These are phyloP conservation scores for Metalampra italica DNA, from an alignment of 2,888 invertebrate species.

Conservation along the genomic window DNA sequence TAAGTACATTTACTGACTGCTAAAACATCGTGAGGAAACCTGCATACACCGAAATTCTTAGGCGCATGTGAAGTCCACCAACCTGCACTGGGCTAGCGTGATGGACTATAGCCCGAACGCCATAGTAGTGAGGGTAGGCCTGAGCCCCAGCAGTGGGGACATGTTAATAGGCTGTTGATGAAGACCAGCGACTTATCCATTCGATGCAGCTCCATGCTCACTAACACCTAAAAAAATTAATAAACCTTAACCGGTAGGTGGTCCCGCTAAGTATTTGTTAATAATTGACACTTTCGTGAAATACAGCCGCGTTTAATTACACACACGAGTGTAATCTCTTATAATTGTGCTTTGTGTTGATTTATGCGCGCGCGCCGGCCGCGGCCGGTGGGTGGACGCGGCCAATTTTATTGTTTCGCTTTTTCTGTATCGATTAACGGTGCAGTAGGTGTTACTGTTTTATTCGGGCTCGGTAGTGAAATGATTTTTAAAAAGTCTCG, in stretches of 20 bases:
- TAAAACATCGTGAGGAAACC: no score
- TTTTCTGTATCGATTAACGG: conserved; percentile 41
- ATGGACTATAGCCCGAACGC: no score
- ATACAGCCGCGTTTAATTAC: conserved; percentile 63
- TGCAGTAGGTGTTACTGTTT: conserved; percentile 13
- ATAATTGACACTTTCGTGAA: conserved; percentile 58
- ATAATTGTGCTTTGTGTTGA: conserved; percentile 67
- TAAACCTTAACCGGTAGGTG: conserved; percentile 41
- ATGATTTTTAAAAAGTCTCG: no score
- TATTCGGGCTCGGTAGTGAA: neutral
- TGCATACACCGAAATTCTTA: no score
- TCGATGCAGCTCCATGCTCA: no score
- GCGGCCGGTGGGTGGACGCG: conserved; percentile 41
- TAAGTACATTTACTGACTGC: no score
- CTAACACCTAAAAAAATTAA: neutral
- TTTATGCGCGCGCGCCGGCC: conserved; percentile 47
- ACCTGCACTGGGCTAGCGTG: no score
- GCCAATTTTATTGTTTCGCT: conserved; percentile 65
- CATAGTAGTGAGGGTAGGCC: no score
- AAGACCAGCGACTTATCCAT: neutral
- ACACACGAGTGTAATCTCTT: conserved; percentile 51
- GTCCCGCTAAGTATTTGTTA: conserved; percentile 58
- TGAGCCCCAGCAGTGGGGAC: no score
- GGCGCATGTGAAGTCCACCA: no score
- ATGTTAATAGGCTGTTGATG: no score